These are phyloP conservation scores for Neosilurus mollespiculum DNA, from an alignment of 2,797 vertebrate species.

Conservation along the genomic window DNA sequence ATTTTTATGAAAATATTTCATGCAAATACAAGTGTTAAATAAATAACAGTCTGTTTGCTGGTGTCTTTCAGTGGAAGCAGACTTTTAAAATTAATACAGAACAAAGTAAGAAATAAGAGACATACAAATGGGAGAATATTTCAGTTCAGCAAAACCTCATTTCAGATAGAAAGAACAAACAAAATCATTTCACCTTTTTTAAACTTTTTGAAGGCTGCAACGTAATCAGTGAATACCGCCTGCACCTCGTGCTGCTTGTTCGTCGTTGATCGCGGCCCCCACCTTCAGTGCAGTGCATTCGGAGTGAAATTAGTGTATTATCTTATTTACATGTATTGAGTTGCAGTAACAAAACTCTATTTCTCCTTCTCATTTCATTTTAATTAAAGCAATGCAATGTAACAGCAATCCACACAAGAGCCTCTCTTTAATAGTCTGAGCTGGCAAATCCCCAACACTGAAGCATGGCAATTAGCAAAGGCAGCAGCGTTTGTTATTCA, in stretches of 20 bases:
- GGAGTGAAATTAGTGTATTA: conserved; percentile 86
- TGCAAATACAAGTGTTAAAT: background rate
- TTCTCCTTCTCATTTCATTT: conserved; percentile 91
- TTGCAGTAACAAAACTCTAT: conserved; percentile 85
- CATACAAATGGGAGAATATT: background rate
- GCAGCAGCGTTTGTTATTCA: conserved; percentile 97
- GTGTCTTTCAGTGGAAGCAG: background rate
- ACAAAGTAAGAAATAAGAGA: background rate
- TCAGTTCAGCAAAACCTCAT: background rate
- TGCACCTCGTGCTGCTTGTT: conserved; percentile 53
- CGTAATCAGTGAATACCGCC: too few species aligned
- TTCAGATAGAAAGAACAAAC: too few species aligned
- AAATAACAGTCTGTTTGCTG: background rate
- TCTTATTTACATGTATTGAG: conserved; percentile 86
- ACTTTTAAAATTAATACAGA: background rate
- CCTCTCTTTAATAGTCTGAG: conserved; percentile 90
- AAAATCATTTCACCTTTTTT: too few species aligned
- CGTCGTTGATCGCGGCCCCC: conserved; percentile 79
- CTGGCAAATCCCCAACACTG: conserved; percentile 97
- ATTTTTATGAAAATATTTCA: background rate
- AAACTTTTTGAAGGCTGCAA: background rate
- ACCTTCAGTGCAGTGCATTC: conserved; percentile 78
- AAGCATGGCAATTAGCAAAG: conserved; percentile 95
- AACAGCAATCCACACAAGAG: conserved; percentile 92
- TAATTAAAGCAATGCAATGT: conserved; percentile 90